These are phyloP conservation scores for Drosophila neocordata DNA, from an alignment of 1,140 invertebrate genomes.

Conservation along the genomic window DNA sequence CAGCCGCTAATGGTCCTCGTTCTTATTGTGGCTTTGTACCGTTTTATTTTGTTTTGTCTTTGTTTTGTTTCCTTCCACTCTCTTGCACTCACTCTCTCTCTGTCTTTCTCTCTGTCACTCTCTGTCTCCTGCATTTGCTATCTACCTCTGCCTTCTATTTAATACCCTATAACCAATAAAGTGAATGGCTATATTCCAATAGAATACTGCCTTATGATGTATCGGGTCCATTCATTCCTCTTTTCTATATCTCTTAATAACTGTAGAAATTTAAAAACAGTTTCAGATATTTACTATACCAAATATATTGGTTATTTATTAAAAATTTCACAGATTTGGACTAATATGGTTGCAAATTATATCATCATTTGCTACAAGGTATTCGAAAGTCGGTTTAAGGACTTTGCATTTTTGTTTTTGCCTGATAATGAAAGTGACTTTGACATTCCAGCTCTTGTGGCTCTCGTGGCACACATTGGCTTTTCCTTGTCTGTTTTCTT, in stretches of 20 bases:
- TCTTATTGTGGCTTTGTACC: conserved; percentile 45
- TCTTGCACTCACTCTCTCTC: not conserved
- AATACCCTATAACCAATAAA: not conserved
- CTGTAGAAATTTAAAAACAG: too few species aligned
- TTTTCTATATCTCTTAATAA: too few species aligned
- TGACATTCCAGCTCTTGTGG: conserved; percentile 40
- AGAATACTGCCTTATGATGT: too few species aligned
- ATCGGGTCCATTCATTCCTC: too few species aligned
- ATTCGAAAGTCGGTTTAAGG: not conserved
- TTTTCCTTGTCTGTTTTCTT: not conserved
- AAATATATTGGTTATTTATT: too few species aligned
- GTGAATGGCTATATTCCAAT: too few species aligned
- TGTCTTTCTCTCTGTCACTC: not conserved
- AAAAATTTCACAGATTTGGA: too few species aligned
- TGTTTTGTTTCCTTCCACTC: conserved; percentile 4
- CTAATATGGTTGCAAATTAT: too few species aligned
- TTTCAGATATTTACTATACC: too few species aligned
- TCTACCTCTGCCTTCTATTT: not conserved
- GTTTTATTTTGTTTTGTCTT: conserved; percentile 31
- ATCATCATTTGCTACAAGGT: not conserved
- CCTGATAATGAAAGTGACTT: conserved; percentile 53
- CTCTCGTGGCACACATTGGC: conserved; percentile 25
- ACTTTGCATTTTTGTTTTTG: not conserved
- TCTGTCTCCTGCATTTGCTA: not conserved
- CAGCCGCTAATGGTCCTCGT: conserved; percentile 51